These are phyloP conservation scores for Entelurus aequoreus DNA, from an alignment of 2,113 vertebrate species.

Conservation along the genomic window DNA sequence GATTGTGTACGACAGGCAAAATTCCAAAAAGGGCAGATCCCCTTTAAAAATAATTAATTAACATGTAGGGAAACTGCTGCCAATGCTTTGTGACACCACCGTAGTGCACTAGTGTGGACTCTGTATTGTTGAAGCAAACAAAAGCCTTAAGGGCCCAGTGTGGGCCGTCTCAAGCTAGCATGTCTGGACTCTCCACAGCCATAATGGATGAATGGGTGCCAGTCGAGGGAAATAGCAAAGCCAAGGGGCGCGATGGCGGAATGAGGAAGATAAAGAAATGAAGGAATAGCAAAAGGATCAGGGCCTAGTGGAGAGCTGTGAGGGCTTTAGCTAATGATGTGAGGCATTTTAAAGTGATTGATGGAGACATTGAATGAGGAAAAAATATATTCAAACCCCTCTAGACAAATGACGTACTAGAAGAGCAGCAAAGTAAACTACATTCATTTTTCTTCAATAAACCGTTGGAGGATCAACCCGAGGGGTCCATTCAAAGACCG, in stretches of 20 bases:
- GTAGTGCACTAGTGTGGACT: background rate
- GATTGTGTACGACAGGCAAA: too few species aligned
- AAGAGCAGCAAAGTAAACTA: slow-evolving; percentile 13
- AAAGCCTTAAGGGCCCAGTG: slow-evolving; percentile 11
- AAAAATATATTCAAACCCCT: slow-evolving; percentile 1
- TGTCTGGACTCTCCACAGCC: slow-evolving; percentile 12
- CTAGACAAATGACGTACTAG: slow-evolving; percentile 15
- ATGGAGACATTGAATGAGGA: slow-evolving; percentile 11
- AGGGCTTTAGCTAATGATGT: slow-evolving; percentile 10
- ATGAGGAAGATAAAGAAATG: slow-evolving; percentile 17
- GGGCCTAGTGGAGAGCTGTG: slow-evolving; percentile 10
- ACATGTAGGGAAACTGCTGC: background rate
- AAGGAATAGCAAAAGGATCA: background rate
- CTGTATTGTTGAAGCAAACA: slow-evolving; percentile 1
- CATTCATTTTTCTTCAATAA: slow-evolving; percentile 1
- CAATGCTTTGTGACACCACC: slow-evolving; percentile 5
- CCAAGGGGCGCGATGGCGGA: slow-evolving; percentile 7
- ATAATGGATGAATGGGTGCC: slow-evolving; percentile 43
- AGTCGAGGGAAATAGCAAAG: slow-evolving; percentile 11
- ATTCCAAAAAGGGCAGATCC: too few species aligned
- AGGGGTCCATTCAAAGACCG: slow-evolving; percentile 11
- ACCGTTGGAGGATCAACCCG: slow-evolving; percentile 1
- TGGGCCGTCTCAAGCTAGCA: slow-evolving; percentile 23
- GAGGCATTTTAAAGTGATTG: slow-evolving; percentile 18
- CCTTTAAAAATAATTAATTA: slow-evolving; percentile 31